Evolutionary conservation across 1,140 invertebrate genomes (phyloP).

Genomic region (Antheraea mylitta): DNA sequence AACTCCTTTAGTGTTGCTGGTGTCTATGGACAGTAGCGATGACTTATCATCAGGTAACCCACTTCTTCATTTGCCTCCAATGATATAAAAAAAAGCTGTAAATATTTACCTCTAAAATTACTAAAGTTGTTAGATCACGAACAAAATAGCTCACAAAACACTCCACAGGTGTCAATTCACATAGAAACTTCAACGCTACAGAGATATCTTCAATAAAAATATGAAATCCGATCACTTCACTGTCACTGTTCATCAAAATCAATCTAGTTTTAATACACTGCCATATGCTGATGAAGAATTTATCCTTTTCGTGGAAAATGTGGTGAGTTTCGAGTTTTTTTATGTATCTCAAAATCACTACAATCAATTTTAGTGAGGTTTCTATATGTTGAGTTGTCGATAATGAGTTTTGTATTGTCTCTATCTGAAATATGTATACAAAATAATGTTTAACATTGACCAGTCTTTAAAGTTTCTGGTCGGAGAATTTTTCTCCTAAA

Average conservation of each 20-base stretch:
- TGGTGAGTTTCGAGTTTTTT: conserved; percentile 58
- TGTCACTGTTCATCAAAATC: conserved; percentile 30
- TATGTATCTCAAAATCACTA: conserved; percentile 47
- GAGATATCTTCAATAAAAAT: conserved; percentile 43
- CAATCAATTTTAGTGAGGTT: conserved; percentile 51
- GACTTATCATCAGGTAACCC: too few species aligned
- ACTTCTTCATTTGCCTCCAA: too few species aligned
- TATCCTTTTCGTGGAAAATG: conserved; percentile 57
- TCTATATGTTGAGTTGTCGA: conserved; percentile 51
- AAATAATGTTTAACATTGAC: too few species aligned
- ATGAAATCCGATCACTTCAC: conserved; percentile 10
- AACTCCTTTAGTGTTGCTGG: too few species aligned
- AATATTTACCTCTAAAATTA: conserved; percentile 49
- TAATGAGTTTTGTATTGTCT: conserved; percentile 40
- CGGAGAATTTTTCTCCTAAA: too few species aligned
- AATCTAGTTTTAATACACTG: conserved; percentile 43
- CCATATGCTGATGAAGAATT: conserved; percentile 56
- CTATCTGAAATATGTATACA: conserved; percentile 39
- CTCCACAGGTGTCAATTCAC: conserved; percentile 55
- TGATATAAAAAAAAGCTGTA: background rate
- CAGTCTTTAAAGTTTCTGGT: too few species aligned
- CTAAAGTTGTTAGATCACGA: conserved; percentile 46
- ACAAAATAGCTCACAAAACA: conserved; percentile 48
- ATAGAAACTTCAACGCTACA: conserved; percentile 52
- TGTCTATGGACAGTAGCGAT: too few species aligned